A percentile compares a stretch with the other conserved stretches of the same genome.
Conservation (phyloP, 2,797 vertebrate genomes). For the Lepidocolaptes lacrymiger region DNA sequence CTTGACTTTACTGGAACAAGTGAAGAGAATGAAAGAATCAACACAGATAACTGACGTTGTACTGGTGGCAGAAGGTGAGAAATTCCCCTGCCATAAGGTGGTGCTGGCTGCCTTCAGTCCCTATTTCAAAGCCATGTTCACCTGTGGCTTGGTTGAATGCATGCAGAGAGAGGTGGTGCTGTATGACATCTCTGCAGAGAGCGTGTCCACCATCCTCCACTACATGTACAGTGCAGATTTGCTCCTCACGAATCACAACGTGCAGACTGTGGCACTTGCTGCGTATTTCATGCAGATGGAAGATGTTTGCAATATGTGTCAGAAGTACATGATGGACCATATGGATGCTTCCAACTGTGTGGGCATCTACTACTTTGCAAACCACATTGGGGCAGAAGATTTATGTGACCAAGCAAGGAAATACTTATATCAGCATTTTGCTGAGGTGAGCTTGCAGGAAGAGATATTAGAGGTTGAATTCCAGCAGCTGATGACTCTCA, state of each 20-base stretch:
- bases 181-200: conserved; percentile 87
- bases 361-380: conserved; percentile 92
- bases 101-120: conserved; percentile 94
- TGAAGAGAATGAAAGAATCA: conserved; percentile 88
- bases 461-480: conserved; percentile 92
- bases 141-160: conserved; percentile 92
- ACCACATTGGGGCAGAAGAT: conserved; percentile 93
- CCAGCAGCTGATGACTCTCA: conserved; percentile 87
- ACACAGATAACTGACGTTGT: conserved; percentile 91
- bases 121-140: conserved; percentile 99
- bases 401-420: conserved; percentile 86
- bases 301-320: conserved; percentile 87
- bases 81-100: conserved; percentile 92
- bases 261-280: conserved; percentile 90
- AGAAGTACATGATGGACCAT: conserved; percentile 91
- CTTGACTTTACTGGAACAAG: conserved; percentile 83
- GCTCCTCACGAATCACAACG: conserved; percentile 84
- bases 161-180: conserved; percentile 85
- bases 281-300: conserved; percentile 97
- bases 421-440: conserved; percentile 89
- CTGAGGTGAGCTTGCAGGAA: conserved; percentile 91
- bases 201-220: conserved; percentile 85
- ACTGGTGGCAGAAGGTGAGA: conserved; percentile 89
- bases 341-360: conserved; percentile 97
- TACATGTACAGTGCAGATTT: conserved; percentile 92